Conservation (phyloP, 2,113 vertebrate genomes). For the Eurystomus gularis region DNA sequence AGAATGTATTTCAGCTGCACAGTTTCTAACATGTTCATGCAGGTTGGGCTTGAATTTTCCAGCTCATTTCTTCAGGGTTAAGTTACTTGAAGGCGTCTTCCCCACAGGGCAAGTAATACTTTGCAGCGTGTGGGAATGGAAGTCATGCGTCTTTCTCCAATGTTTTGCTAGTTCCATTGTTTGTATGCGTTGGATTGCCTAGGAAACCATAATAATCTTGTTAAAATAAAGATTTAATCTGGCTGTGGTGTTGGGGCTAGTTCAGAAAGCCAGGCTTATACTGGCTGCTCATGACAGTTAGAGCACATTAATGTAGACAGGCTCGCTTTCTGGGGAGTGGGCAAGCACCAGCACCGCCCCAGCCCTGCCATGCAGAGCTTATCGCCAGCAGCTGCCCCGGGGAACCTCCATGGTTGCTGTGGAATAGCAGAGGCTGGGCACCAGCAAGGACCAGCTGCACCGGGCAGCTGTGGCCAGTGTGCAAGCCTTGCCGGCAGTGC, state of each 20-base stretch:
- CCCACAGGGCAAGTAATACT: background rate
- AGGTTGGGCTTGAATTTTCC: background rate
- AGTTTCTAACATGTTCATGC: background rate
- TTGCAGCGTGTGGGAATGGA: slow-evolving; percentile 12
- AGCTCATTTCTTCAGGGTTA: slow-evolving; percentile 23
- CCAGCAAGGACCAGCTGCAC: background rate
- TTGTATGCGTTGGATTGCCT: slow-evolving; percentile 54
- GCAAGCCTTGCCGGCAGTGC: background rate
- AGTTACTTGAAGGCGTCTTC: background rate
- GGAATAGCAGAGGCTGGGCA: background rate
- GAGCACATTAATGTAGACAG: background rate
- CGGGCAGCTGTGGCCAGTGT: background rate
- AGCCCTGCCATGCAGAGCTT: background rate
- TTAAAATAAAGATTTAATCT: slow-evolving; percentile 56
- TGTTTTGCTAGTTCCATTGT: slow-evolving; percentile 45
- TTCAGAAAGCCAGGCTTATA: slow-evolving; percentile 8
- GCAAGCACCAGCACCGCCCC: background rate
- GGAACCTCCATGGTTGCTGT: background rate
- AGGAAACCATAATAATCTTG: slow-evolving; percentile 50
- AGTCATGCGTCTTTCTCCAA: background rate
- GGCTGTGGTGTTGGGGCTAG: background rate
- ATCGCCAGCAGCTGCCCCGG: background rate
- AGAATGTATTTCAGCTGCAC: background rate
- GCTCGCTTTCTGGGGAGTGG: background rate
- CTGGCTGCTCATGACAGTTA: background rate